Base-by-base conservation (phyloP, 2,113 vertebrate genomes). In the Macrotus californicus region DNA sequence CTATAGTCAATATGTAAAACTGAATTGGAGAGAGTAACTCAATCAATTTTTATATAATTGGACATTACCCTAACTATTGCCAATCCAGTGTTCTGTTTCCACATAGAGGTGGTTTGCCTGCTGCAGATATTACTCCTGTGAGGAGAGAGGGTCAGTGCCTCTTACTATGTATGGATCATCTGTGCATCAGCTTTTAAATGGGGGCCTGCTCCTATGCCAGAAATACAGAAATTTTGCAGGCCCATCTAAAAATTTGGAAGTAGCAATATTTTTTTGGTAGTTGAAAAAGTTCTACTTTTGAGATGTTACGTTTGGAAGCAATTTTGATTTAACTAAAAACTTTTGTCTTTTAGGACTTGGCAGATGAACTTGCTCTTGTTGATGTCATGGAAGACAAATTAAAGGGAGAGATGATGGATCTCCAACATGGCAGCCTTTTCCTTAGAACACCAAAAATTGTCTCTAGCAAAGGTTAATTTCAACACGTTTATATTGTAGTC, bases 311-410 rank as follows among this genome's bases (percentile, higher is more conserved):
- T 59, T 80, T 81, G 24, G 52, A 22, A 64, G 39, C 56, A 83
- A 61, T 64, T 64, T 83, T 83, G 41, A 21, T 34, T 96, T 96
- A 54, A 86, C 82, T 76, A 7, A 91, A 77, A 31, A 43, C 64
- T 64, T 95, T 95, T 95, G 10, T 97, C n/a, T 88, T 97, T 64
- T 89, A 99, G 99, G 99, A 99, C 66, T 98, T 99, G 96, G 98
- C 99, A 18, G 99, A 99, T 97, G 99, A 99, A 97, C 98, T 99
- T 64, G 99, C 99, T 29, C 98, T 99, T 95, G 99, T 99, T 97
- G 99, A 99, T 87, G 99, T 99, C 94, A 99, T 99, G 84, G 99
- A 99, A 97, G 99, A 99, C 97, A 99, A 99, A 96, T 96, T 99
- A 97, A 99, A 99, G 98, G 99, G 99, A 91, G 99, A 99, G 95